These are phyloP conservation scores for Chrosomus eos DNA, from an alignment of 2,797 vertebrate species.

Conservation along the genomic window DNA sequence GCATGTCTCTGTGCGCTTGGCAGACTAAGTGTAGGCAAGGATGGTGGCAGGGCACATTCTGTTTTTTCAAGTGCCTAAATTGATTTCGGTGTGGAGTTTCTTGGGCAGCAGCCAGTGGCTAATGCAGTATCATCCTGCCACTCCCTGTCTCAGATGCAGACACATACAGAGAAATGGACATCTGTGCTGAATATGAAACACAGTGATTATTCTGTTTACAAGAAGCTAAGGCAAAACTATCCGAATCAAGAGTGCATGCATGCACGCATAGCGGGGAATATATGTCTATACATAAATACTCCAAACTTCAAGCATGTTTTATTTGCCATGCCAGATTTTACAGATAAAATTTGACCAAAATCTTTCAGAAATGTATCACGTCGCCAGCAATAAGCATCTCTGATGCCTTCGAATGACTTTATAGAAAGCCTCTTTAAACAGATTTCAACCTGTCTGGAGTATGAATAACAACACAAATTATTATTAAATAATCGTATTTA, in stretches of 20 bases:
- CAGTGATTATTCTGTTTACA: slow-evolving; percentile 14
- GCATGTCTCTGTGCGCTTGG: neutral
- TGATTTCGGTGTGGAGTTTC: slow-evolving; percentile 63
- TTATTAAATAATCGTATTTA: neutral
- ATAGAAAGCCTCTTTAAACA: neutral
- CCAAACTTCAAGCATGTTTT: neutral
- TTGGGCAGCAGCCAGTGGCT: slow-evolving; percentile 71
- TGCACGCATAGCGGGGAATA: neutral
- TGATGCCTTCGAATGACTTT: neutral
- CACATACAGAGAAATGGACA: slow-evolving; percentile 52
- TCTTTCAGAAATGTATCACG: neutral
- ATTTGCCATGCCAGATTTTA: neutral
- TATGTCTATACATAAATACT: neutral
- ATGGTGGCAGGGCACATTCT: slow-evolving; percentile 50
- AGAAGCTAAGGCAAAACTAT: neutral
- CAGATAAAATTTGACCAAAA: neutral
- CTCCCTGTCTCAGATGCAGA: slow-evolving; percentile 59
- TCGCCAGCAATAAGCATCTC: neutral
- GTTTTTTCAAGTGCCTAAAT: slow-evolving; percentile 56
- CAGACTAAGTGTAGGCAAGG: slow-evolving; percentile 14
- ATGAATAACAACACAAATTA: neutral
- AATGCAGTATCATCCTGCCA: slow-evolving; percentile 74
- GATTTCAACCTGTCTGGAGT: neutral
- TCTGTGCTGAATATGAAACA: slow-evolving; percentile 39
- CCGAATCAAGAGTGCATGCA: neutral